Evolutionary conservation across 1,140 invertebrate genomes (phyloP).

Genomic region (Glossosoma conforme): DNA sequence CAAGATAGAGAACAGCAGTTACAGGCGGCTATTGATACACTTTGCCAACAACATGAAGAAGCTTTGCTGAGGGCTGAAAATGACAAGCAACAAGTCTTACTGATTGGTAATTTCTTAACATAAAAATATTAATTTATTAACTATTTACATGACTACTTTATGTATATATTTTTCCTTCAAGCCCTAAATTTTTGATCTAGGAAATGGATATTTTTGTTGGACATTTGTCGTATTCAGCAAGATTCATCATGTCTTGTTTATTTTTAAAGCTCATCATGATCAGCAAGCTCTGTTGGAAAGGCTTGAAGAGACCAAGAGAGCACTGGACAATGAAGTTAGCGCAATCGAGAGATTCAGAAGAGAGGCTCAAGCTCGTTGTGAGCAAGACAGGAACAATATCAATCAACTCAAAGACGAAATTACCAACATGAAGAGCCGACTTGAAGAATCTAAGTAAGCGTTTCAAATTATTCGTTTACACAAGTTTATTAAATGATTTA

Average conservation of each 20-base stretch:
- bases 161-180: no score
- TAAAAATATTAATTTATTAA: no score
- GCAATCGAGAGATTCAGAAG: conserved; percentile 63
- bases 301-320: conserved; percentile 61
- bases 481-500: no score
- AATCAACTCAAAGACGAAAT: conserved; percentile 73
- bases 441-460: conserved; percentile 64
- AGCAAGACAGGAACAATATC: conserved; percentile 65
- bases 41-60: conserved; percentile 80
- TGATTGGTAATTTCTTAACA: conserved; percentile 70
- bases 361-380: conserved; percentile 61
- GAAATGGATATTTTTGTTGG: no score
- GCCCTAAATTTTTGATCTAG: no score
- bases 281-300: conserved; percentile 76
- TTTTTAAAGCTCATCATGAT: conserved; percentile 68
- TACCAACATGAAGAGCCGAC: conserved; percentile 57
- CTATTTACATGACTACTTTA: background rate
- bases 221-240: background rate
- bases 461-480: no score
- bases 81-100: conserved; percentile 81
- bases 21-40: conserved; percentile 67
- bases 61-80: conserved; percentile 77
- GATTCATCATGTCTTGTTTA: conserved; percentile 20
- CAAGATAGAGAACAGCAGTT: conserved; percentile 68
- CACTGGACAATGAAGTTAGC: conserved; percentile 66